Conservation (phyloP, 2,113 vertebrate species). For the Cynopterus brachyotis region DNA sequence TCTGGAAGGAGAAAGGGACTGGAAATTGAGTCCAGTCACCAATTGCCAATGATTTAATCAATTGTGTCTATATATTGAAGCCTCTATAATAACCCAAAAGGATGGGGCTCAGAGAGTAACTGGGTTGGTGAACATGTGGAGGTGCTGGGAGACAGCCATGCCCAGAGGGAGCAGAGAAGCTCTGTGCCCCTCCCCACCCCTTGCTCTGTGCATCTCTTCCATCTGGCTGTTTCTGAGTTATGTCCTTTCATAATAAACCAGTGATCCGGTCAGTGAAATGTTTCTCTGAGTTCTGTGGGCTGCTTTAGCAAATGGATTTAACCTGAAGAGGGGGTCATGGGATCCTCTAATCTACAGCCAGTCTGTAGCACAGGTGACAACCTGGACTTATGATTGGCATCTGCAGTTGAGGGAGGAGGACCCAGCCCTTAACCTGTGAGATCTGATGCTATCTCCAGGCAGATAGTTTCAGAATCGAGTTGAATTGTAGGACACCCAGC, state of each 20-base stretch:
- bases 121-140: background rate
- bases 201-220: background rate
- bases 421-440: background rate
- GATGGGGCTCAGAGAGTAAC: background rate
- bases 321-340: background rate
- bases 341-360: background rate
- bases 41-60: background rate
- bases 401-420: background rate
- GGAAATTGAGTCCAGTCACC: background rate
- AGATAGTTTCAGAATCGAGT: background rate
- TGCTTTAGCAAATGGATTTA: background rate
- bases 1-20: background rate
- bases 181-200: background rate
- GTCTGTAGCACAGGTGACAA: background rate
- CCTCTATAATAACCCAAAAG: background rate
- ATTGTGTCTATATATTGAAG: background rate
- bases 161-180: background rate
- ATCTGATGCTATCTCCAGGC: background rate
- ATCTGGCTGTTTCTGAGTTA: background rate
- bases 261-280: background rate
- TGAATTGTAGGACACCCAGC: background rate
- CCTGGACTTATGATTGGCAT: background rate
- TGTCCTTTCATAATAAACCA: background rate
- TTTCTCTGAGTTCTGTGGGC: background rate
- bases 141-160: background rate